phyloP scores from a whole-genome alignment of 2,888 invertebrate genomes.

The Macrosoma leucophasiata region DNA sequence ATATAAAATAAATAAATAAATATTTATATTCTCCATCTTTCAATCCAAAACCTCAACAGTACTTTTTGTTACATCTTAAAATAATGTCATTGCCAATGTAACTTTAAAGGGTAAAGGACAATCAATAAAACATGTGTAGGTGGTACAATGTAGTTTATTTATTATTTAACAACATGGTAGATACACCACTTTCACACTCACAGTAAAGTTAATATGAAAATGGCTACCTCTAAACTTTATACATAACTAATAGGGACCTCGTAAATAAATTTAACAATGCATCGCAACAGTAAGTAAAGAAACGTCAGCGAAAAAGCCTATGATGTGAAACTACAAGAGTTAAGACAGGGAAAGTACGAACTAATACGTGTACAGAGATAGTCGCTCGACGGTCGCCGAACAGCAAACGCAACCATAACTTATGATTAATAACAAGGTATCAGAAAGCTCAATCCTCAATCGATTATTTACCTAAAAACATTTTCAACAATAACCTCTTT shows the following conservation, averaged over 20 bases:
- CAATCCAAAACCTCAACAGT: no score
- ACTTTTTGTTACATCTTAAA: no score
- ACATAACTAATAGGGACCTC: constrained; percentile 68
- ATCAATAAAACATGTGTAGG: constrained; percentile 63
- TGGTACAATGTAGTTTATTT: constrained; percentile 82
- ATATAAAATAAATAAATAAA: no score
- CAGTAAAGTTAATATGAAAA: constrained; percentile 60
- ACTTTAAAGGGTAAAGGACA: constrained; percentile 6
- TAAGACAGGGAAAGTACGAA: constrained; percentile 25
- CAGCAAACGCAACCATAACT: constrained; percentile 39
- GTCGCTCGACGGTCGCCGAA: constrained; percentile 32
- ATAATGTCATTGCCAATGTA: constrained; percentile 3
- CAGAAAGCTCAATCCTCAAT: constrained; percentile 73
- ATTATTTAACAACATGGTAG: constrained; percentile 79
- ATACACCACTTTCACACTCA: constrained; percentile 69
- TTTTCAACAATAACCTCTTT: constrained; percentile 73
- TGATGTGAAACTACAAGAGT: constrained; percentile 28
- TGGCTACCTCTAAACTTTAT: constrained; percentile 72
- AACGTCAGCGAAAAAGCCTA: constrained; percentile 56
- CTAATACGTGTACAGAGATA: constrained; percentile 22
- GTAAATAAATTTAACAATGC: constrained; percentile 63
- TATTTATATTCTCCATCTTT: no score
- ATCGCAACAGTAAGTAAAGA: constrained; percentile 45
- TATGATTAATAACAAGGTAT: constrained; percentile 61
- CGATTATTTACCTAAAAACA: constrained; percentile 71